Base-by-base conservation (phyloP, 2,113 vertebrate species). In the Albula goreensis region DNA sequence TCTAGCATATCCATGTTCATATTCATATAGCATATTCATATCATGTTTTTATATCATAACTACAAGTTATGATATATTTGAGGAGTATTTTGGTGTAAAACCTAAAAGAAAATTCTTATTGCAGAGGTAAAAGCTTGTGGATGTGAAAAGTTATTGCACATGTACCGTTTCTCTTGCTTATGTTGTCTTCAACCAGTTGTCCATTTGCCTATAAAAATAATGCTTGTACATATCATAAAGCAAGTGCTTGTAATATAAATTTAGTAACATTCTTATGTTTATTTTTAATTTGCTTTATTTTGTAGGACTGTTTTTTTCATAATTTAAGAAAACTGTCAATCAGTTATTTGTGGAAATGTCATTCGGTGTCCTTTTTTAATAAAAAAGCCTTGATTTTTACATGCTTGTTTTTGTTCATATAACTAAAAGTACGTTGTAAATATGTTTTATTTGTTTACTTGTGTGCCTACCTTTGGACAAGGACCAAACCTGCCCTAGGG, bases 121-220 rank as follows among this genome's bases (percentile, higher is more conserved):
- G 12, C 12, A 53, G 60, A 25, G 81, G 83, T 78, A 74, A 81
- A 49, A 90, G 89, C 91, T 93, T 91, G 92, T 93, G 92, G 91
- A 90, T 86, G 83, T 91, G 91, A 89, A 90, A 83, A 91, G 88
- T 90, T 94, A 86, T 94, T 94, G 94, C 94, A 93, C 93, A 93
- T 89, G 83, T 88, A 90, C 90, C 94, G 85, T 89, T 93, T 93
- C 91, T 91, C 91, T n/a, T 74, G 70, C 70, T n/a, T 70, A 5
- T 94, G 90, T 92, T 89, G 77, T 92, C 90, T 86, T 93, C 89
- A 89, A 91, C 89, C 91, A 88, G 92, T 92, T 84, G 91, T 91
- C 94, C 93, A 92, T 94, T 92, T 92, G 93, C 93, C 94, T 95
- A 91, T 93, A 94, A 92, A 31, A 49, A 56, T 53, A 77, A n/a